These are phyloP conservation scores for Spinus olivaceus DNA, from an alignment of 2,797 vertebrate genomes.

Conservation along the genomic window DNA sequence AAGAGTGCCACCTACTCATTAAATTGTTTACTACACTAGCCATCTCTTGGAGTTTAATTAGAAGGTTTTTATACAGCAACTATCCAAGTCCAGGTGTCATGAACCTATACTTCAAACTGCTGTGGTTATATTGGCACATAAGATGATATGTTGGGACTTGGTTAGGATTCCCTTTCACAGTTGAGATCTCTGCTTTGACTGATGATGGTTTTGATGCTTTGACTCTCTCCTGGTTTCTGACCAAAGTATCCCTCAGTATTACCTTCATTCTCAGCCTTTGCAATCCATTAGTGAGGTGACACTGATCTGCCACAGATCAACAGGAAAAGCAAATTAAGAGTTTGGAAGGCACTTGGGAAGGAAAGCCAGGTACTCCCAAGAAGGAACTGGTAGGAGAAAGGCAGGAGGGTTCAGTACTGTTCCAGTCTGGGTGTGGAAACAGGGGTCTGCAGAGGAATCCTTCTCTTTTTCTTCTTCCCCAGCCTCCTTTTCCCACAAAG, in stretches of 20 bases:
- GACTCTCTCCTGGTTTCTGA: not conserved
- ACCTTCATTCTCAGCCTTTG: not conserved
- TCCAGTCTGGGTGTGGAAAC: not conserved
- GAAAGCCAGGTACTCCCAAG: not conserved
- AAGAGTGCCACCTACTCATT: constrained; percentile 52
- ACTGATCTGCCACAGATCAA: not conserved
- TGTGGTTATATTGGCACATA: not conserved
- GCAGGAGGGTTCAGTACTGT: not conserved
- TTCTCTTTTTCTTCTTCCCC: not conserved
- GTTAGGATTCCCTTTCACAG: not conserved
- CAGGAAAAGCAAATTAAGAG: not conserved
- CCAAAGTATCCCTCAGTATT: not conserved
- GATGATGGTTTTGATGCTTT: not conserved
- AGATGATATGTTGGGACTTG: not conserved
- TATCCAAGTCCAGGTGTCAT: not conserved
- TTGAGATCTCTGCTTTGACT: not conserved
- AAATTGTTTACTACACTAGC: constrained; percentile 42
- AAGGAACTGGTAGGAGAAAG: not conserved
- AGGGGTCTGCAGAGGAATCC: not conserved
- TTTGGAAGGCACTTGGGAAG: not conserved
- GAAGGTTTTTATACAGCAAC: not conserved
- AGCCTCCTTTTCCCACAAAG: not conserved
- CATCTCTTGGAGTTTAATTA: constrained; percentile 1
- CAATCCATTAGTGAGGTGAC: not conserved
- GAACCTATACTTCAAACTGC: not conserved